Percentiles rank a stretch among this genome's conserved stretches.
Conservation (phyloP, 2,113 vertebrate species). For the Python bivittatus region DNA sequence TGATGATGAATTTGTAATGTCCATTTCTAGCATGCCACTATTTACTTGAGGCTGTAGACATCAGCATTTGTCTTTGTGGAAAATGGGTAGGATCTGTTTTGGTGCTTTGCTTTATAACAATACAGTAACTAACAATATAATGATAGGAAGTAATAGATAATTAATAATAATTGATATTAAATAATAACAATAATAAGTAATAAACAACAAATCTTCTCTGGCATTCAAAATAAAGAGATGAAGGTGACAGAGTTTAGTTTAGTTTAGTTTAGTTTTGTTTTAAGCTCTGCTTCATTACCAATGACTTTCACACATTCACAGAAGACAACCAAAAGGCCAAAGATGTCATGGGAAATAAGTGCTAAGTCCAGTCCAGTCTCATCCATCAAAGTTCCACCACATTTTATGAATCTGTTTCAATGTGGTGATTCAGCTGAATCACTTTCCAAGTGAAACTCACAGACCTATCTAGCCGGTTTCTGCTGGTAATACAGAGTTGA, state of each 20-base stretch:
- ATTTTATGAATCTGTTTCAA: neutral
- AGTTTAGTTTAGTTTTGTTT: no score
- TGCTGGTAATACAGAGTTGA: neutral
- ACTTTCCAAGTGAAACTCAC: neutral
- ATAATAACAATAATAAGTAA: no score
- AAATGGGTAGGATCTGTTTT: no score
- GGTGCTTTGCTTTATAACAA: no score
- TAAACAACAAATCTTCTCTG: no score
- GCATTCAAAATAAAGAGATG: no score
- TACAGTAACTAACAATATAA: no score
- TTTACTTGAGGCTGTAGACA: no score
- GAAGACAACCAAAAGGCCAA: neutral
- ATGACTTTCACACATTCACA: neutral
- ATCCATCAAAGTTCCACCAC: neutral
- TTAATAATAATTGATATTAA: no score
- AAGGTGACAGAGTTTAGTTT: no score
- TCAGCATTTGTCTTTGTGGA: neutral
- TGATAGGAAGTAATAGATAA: no score
- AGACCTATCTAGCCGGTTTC: neutral
- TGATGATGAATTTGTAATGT: no score
- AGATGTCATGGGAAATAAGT: neutral
- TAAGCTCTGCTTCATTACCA: neutral
- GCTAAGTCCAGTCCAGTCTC: neutral
- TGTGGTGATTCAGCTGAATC: neutral
- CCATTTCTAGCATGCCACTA: neutral